A percentile compares a stretch with the other conserved stretches of the same genome.
Evolutionary conservation across 2,797 vertebrate genomes (phyloP).

Genomic region (Malurus splendens): DNA sequence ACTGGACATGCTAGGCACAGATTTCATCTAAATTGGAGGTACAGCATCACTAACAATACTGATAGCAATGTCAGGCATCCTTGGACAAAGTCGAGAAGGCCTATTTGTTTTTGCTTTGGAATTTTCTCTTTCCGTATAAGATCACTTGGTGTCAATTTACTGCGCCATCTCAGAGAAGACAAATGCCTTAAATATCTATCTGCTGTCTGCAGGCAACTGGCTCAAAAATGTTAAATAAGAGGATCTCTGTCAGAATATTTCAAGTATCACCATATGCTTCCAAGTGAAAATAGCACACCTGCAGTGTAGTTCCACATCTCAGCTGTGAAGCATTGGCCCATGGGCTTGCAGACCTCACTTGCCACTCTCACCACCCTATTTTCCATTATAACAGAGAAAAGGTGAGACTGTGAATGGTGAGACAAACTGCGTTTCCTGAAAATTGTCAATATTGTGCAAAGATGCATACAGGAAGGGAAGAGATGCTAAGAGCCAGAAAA

Average conservation of each 20-base stretch:
- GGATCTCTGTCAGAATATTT: neutral
- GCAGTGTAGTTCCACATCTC: neutral
- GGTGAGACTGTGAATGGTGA: neutral
- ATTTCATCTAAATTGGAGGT: conserved; percentile 9
- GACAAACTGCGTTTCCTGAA: neutral
- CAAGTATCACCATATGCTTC: neutral
- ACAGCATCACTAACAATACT: neutral
- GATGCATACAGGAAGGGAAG: neutral
- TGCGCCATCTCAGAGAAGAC: neutral
- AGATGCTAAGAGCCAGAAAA: neutral
- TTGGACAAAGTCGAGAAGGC: neutral
- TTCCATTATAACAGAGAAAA: neutral
- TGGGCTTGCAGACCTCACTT: neutral
- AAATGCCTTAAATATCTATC: neutral
- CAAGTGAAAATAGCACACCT: neutral
- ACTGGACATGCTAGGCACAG: neutral
- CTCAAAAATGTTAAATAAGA: neutral
- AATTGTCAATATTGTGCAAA: neutral
- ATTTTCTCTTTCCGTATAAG: neutral
- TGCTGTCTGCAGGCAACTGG: neutral
- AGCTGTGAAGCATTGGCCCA: neutral
- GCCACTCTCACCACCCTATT: neutral
- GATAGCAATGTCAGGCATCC: neutral
- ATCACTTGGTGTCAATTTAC: neutral
- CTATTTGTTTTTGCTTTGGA: neutral